Evolutionary conservation across 2,113 vertebrate species (phyloP), one percentile per base, ranked within the genome.

Genomic region (Rhinolophus sinicus): DNA sequence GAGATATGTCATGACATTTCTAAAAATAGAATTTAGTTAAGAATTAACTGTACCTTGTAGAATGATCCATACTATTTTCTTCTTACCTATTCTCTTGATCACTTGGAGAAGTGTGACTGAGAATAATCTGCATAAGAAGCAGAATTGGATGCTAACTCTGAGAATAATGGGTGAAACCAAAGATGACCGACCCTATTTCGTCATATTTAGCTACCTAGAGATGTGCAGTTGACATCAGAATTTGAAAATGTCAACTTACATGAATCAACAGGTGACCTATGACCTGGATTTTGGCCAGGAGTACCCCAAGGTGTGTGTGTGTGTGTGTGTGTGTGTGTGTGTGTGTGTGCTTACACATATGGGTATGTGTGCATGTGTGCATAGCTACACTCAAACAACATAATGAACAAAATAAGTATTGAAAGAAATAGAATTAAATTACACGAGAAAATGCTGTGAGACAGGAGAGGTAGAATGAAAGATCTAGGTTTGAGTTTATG

Each of bases 1-100:
- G n/a, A 16, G 60, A 82, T 72, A 24, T 33, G 73, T 11, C 0
- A 8, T 30, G 3, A 33, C 22, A 38, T 93, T 62, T 54, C 35
- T 82, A 38, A 60, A 84, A 96, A 84, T 92, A 78, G 22, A 64
- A 81, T 91, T 94, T 82, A 81, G 54, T 90, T 93, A 81, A 85
- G 7, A 94, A 89, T 69, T 94, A 93, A 89, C 35, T 90, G 14
- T 44, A 47, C 5, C 24, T 54, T 93, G 18, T 11, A 65, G 90
- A 73, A 47, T 81, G 12, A 88, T 67, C 10, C 77, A 16, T 81
- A 86, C 78, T 14, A 70, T 1, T 88, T 92, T 90, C 69, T 52
- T 0, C 0, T 89, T 76, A 93, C 11, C 0, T 52, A 21, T 67
- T 52, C 18, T 3, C 8, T 83, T 64, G 19, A 10, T 84, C 18